Evolutionary conservation across 2,113 vertebrate genomes (phyloP).

Genomic region (Ciconia stormi): DNA sequence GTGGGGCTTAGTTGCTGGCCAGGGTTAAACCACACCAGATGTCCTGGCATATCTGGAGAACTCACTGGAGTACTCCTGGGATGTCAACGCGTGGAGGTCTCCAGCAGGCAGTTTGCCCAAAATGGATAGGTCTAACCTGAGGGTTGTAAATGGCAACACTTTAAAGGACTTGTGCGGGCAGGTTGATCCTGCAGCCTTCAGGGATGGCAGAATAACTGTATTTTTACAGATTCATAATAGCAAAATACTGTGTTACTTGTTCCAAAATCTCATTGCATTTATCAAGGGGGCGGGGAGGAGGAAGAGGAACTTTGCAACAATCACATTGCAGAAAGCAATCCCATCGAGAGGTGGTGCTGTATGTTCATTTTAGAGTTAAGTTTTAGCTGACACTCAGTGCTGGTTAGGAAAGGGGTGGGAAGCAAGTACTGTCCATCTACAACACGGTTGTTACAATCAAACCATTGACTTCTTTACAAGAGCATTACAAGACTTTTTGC

Average conservation of each 20-base stretch:
- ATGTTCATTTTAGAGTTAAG: background rate
- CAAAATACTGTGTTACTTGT: background rate
- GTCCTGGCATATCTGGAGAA: background rate
- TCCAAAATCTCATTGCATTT: background rate
- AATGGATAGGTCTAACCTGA: background rate
- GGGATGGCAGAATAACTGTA: background rate
- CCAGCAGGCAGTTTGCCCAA: background rate
- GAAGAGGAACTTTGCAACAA: background rate
- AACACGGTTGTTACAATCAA: background rate
- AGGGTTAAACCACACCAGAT: background rate
- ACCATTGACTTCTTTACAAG: background rate
- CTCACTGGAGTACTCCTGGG: background rate
- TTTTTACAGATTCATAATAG: background rate
- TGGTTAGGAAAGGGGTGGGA: background rate
- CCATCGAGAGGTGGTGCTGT: conserved; percentile 37
- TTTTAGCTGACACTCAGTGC: background rate
- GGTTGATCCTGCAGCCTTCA: background rate
- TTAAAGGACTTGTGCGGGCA: background rate
- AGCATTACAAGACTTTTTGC: background rate
- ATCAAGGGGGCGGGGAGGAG: accelerated
- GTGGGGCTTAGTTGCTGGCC: background rate
- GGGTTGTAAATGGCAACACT: background rate
- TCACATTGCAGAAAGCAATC: background rate
- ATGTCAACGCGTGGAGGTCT: accelerated
- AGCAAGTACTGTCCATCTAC: background rate